These are phyloP conservation scores for Proteles cristata DNA, from an alignment of 2,113 vertebrate genomes.

Conservation along the genomic window DNA sequence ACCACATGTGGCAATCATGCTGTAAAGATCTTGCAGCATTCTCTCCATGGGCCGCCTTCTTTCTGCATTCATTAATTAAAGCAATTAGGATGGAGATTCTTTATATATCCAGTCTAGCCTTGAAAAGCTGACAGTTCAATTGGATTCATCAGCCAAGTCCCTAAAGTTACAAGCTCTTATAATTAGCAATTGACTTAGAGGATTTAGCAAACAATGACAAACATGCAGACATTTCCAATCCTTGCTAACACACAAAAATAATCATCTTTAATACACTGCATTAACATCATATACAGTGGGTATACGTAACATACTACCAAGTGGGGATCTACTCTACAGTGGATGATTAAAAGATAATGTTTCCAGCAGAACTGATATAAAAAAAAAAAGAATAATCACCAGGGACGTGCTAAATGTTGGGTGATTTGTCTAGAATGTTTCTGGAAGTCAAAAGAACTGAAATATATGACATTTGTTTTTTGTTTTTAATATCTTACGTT, in stretches of 20 bases:
- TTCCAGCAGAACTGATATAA: neutral
- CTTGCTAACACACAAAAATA: neutral
- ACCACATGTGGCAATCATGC: neutral
- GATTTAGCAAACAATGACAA: conserved; percentile 73
- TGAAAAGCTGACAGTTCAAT: conserved; percentile 69
- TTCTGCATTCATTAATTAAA: conserved; percentile 76
- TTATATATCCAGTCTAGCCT: conserved; percentile 58
- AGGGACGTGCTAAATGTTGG: conserved; percentile 9
- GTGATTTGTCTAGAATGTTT: conserved; percentile 36
- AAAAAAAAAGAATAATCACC: neutral
- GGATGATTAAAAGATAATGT: conserved; percentile 31
- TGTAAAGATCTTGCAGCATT: neutral
- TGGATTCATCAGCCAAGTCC: conserved; percentile 70
- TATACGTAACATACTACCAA: neutral
- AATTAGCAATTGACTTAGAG: conserved; percentile 76
- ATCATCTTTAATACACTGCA: conserved; percentile 44
- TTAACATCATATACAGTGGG: neutral
- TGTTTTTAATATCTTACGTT: neutral
- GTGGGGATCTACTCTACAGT: neutral
- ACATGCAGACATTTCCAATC: conserved; percentile 22
- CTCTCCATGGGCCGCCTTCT: conserved; percentile 37
- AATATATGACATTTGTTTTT: neutral
- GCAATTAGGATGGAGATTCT: conserved; percentile 70
- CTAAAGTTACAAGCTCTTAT: conserved; percentile 74
- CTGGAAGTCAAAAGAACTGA: conserved; percentile 25